Percentiles rank a stretch among this genome's conserved stretches.
phyloP scores from a whole-genome alignment of 2,113 vertebrate species.

The Tylochromis polylepis region DNA sequence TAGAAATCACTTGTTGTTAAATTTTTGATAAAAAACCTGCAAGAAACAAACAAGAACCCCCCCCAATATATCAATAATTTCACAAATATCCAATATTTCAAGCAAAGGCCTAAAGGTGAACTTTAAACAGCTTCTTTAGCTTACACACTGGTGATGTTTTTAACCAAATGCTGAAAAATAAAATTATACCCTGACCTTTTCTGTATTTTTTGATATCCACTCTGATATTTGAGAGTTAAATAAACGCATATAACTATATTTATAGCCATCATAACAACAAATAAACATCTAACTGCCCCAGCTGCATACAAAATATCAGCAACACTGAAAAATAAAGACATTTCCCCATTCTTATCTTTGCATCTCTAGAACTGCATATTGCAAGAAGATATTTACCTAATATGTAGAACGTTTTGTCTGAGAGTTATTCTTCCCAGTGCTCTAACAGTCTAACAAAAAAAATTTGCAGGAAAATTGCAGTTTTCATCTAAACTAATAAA shows the following conservation, averaged over 20 bases:
- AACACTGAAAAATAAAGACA: neutral
- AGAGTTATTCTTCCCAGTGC: neutral
- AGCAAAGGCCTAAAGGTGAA: neutral
- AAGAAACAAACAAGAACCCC: neutral
- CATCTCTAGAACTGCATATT: neutral
- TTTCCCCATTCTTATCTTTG: neutral
- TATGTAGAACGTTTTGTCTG: rapidly evolving
- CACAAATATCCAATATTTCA: neutral
- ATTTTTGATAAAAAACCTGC: neutral
- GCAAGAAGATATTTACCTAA: neutral
- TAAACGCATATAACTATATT: neutral
- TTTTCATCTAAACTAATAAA: neutral
- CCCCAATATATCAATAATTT: neutral
- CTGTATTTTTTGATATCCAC: neutral
- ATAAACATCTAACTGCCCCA: neutral
- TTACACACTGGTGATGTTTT: neutral
- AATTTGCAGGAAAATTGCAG: neutral
- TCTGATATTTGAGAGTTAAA: neutral
- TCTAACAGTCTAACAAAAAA: neutral
- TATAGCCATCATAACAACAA: neutral
- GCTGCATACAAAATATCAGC: neutral
- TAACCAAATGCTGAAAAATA: neutral
- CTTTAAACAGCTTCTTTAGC: neutral
- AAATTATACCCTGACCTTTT: neutral
- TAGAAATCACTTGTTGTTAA: neutral